Percentiles rank a stretch among this genome's conserved stretches.
Conservation (phyloP, 2,797 vertebrate genomes). For the Neopelma chrysocephalum region DNA sequence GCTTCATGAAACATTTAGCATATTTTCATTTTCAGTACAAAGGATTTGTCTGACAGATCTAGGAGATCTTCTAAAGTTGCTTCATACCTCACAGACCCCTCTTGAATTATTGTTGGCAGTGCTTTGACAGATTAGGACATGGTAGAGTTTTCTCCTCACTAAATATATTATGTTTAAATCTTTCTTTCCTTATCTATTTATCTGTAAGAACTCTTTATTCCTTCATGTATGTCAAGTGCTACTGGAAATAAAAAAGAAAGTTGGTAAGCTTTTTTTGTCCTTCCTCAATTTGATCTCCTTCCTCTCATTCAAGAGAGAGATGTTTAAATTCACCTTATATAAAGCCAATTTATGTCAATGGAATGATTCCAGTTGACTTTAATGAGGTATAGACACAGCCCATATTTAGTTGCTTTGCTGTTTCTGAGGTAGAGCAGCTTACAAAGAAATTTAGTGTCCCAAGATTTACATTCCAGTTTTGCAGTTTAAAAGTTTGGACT, state of each 20-base stretch:
- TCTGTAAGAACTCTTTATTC: not conserved
- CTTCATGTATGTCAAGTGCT: not conserved
- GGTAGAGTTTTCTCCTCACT: not conserved
- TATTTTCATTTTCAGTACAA: not conserved
- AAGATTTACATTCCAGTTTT: not conserved
- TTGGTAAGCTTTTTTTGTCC: not conserved
- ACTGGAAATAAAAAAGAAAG: not conserved
- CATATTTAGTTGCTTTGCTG: not conserved
- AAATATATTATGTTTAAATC: not conserved
- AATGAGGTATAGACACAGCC: not conserved
- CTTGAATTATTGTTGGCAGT: not conserved
- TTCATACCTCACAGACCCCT: not conserved
- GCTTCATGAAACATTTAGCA: not conserved
- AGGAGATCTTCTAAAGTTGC: not conserved
- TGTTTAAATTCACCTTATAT: not conserved
- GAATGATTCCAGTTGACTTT: not conserved
- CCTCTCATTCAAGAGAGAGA: not conserved
- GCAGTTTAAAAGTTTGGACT: not conserved
- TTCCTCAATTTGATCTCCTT: not conserved
- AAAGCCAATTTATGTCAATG: not conserved
- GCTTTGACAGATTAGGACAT: not conserved
- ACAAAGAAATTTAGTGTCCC: not conserved
- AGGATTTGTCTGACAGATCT: not conserved
- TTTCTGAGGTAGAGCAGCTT: not conserved
- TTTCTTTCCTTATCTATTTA: not conserved